Conservation (phyloP, 2,888 invertebrate genomes). For the Macrosiphum euphorbiae region DNA sequence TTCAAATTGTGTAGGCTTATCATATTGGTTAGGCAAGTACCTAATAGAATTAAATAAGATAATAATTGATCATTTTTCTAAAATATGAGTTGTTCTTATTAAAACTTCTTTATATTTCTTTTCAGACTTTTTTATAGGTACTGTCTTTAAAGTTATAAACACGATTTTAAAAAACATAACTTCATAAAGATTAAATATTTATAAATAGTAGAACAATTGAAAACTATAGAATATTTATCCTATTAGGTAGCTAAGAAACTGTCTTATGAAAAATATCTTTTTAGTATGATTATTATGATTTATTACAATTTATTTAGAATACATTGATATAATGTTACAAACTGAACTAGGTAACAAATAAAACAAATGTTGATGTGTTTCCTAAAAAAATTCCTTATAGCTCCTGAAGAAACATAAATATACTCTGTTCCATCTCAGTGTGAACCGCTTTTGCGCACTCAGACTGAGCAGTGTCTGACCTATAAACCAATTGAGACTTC, state of each 20-base stretch:
- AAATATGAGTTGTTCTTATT: not conserved
- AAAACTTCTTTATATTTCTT: not conserved
- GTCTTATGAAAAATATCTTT: not conserved
- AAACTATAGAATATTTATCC: not conserved
- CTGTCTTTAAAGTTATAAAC: too few relatives aligned
- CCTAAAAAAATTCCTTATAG: not conserved
- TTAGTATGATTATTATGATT: not conserved
- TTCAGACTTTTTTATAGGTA: not conserved
- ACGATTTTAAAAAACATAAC: not conserved
- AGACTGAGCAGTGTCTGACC: too few relatives aligned
- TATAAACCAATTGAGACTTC: too few relatives aligned
- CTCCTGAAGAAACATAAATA: not conserved
- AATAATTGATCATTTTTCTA: too few relatives aligned
- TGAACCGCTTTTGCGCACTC: too few relatives aligned
- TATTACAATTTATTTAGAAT: not conserved
- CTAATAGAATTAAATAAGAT: too few relatives aligned
- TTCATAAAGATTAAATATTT: not conserved
- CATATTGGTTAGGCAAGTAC: too few relatives aligned
- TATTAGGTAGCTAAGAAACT: not conserved
- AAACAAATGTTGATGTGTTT: not conserved
- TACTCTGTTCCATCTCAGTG: too few relatives aligned
- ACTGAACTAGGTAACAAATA: not conserved
- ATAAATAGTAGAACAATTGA: not conserved
- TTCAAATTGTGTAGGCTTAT: too few relatives aligned
- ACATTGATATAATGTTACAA: not conserved